Percentiles rank a stretch among this genome's conserved stretches.
Conservation (phyloP, 1,140 invertebrate species). For the Vanessa atalanta region DNA sequence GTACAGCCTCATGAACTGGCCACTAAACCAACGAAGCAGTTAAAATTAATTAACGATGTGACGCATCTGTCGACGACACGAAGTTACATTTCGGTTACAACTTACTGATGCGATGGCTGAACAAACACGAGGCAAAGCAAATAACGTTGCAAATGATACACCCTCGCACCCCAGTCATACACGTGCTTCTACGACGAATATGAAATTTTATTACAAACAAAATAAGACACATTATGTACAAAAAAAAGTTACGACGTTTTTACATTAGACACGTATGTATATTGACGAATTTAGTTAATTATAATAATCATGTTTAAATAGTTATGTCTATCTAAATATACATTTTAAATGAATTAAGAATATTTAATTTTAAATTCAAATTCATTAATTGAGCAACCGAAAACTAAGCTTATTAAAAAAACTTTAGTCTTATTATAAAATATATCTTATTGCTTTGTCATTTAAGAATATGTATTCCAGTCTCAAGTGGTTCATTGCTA, state of each 20-base stretch:
- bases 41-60: constrained; percentile 47
- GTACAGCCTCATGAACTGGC: constrained; percentile 15
- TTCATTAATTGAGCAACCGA: too few species aligned
- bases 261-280: not conserved
- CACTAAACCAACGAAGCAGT: constrained; percentile 41
- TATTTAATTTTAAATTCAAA: too few species aligned
- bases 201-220: not conserved
- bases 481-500: constrained; percentile 49
- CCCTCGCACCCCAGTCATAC: constrained; percentile 43
- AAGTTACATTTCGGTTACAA: constrained; percentile 43
- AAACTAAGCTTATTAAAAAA: not conserved
- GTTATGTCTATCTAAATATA: too few species aligned
- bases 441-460: constrained; percentile 6
- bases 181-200: not conserved
- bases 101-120: constrained; percentile 37
- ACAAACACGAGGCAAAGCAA: constrained; percentile 60
- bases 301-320: too few species aligned
- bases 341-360: too few species aligned
- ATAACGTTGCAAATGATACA: constrained; percentile 56
- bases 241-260: not conserved
- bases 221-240: not conserved
- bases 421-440: not conserved
- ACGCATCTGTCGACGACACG: constrained; percentile 49
- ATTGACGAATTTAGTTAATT: too few species aligned
- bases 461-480: not conserved